Percentiles rank a stretch among this genome's conserved stretches.
Conservation (phyloP, 1,140 invertebrate genomes). For the Drosophila murphyi region DNA sequence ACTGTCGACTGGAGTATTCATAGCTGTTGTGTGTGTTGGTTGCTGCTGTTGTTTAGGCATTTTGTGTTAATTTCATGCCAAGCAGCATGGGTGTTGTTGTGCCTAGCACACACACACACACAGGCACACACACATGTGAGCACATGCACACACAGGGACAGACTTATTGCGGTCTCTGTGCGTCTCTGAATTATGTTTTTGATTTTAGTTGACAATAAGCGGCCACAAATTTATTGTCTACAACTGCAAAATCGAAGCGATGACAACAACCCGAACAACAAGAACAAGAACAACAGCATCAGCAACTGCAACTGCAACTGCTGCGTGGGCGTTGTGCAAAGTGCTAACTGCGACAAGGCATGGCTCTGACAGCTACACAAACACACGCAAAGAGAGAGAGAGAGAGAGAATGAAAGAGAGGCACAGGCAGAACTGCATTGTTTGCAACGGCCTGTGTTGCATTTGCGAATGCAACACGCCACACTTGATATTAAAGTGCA, state of each 20-base stretch:
- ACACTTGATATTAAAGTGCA: conserved; percentile 26
- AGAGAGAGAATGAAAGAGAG: neutral
- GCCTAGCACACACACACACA: conserved; percentile 16
- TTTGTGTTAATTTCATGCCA: conserved; percentile 81
- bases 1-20: neutral
- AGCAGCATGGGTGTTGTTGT: conserved; percentile 31
- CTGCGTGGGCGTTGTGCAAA: conserved; percentile 73
- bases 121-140: too few species aligned
- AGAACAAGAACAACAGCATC: conserved; percentile 8
- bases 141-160: conserved; percentile 20
- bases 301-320: conserved; percentile 42
- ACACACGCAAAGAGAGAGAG: neutral
- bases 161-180: conserved; percentile 53
- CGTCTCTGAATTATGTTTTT: conserved; percentile 83
- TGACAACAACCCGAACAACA: conserved; percentile 60
- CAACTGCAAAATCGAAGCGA: conserved; percentile 80
- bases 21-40: conserved; percentile 23
- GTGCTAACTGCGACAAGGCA: conserved; percentile 75
- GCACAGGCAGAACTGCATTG: neutral
- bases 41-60: conserved; percentile 73
- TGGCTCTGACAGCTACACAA: conserved; percentile 75
- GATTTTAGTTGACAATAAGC: conserved; percentile 84
- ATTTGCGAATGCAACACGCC: conserved; percentile 21
- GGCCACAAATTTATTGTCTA: conserved; percentile 81
- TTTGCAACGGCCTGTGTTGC: conserved; percentile 13